Evolutionary conservation across 2,888 invertebrate species (phyloP).

Genomic region (Pachycephus smyrnensis): DNA sequence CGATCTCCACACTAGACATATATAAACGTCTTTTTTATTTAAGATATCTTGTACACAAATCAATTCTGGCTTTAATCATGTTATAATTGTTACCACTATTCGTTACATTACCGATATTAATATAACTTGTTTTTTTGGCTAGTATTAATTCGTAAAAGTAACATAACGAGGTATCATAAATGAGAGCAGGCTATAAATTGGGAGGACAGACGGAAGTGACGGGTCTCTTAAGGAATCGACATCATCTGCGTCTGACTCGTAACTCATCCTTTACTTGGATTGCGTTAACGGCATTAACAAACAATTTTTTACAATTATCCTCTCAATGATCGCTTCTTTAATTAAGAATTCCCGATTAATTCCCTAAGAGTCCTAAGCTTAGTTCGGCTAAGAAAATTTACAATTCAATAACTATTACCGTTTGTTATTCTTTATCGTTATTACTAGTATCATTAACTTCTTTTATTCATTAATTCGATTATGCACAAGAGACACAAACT

Average conservation of each 20-base stretch:
- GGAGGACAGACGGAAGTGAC: constrained; percentile 1
- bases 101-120: constrained; percentile 15
- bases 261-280: neutral
- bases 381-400: constrained; percentile 7
- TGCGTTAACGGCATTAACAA: neutral
- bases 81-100: constrained; percentile 19
- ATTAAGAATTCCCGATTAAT: neutral
- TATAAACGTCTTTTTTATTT: constrained; percentile 45
- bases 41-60: constrained; percentile 43
- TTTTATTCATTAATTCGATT: neutral
- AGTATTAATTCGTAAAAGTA: constrained; percentile 52
- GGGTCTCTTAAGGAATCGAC: neutral
- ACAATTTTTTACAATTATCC: neutral
- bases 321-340: neutral
- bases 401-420: constrained; percentile 2
- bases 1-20: constrained; percentile 20
- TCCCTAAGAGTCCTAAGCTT: neutral
- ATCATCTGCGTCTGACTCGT: neutral
- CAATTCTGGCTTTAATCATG: constrained; percentile 35
- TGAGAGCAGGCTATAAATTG: constrained; percentile 26
- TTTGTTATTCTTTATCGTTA: neutral
- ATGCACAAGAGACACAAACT: neutral
- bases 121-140: constrained; percentile 48
- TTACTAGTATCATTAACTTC: neutral
- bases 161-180: constrained; percentile 57